Base-by-base conservation (phyloP, 2,888 invertebrate species). In the Tetropium fuscum region DNA sequence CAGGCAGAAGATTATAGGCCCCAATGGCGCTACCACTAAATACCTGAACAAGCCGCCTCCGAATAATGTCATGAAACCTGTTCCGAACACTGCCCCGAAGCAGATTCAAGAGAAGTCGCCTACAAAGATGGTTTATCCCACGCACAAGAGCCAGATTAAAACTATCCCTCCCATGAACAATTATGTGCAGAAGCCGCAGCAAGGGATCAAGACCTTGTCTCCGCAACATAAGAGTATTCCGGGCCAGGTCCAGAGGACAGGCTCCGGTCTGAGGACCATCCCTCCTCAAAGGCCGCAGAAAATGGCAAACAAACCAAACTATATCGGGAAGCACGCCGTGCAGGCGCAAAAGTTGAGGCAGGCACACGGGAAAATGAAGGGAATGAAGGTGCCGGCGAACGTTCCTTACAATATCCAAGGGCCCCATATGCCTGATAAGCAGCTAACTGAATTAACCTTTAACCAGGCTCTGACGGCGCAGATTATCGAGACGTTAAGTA, bases 401-500 rank as follows among this genome's bases (percentile, higher is more conserved):
- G 36, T 22, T 20, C 47, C 60, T 30, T 63, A 68, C 20, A 56
- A 59, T 25, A 53, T 63, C 10, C 44, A 43, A 8, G 25, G 34
- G 25, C 43, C 48, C 19, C 64, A 64, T 32, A 58, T 60, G 45
- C 63, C 71, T 0, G 68, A 71, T 11, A 55, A 65, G 43, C 69
- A 68, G 15, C 65, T 74, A 20, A 74, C 76, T 53, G 86, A 86
- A 74, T 82, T 86, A 11, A 85, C 86, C 4, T 86, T 86, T 15
- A 87, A 87, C 73, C 87, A 87, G 70, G 87, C 87, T 57, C 76
- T 87, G 53, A 87, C 87, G 1, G 87, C 87, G 16, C 87, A 88
- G 74, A 88, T 88, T 69, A 78, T 87, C 64, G 87, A 88, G 70
- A 87, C 87, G 20, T 79, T 84, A 60, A 85, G 85, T 70, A 83